Percentiles rank a stretch among this genome's conserved stretches.
Evolutionary conservation across 2,113 vertebrate genomes (phyloP).

Genomic region (Proterorhinus semilunaris): DNA sequence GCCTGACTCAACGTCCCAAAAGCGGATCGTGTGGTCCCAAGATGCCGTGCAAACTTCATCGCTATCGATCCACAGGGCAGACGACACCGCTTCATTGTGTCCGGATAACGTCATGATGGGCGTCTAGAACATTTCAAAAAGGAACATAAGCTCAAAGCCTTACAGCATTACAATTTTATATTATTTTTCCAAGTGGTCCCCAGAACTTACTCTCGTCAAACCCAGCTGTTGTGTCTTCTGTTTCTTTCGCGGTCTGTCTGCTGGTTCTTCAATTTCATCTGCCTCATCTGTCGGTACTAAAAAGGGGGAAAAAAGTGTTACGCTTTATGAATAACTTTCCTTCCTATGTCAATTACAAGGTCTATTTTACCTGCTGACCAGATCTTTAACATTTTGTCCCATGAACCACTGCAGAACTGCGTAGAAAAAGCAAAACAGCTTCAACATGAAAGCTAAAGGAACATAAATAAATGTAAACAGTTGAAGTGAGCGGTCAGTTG

Average conservation of each 20-base stretch:
- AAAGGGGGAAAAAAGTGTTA: neutral
- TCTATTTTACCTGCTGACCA: constrained; percentile 90
- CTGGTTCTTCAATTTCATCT: constrained; percentile 84
- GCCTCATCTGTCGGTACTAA: constrained; percentile 92
- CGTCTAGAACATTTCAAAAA: constrained; percentile 71
- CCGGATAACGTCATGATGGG: constrained; percentile 93
- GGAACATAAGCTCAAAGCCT: neutral
- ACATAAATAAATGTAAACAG: neutral
- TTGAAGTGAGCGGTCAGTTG: neutral
- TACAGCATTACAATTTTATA: too few species aligned
- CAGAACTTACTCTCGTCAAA: constrained; percentile 83
- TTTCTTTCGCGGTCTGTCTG: constrained; percentile 90
- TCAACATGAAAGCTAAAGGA: neutral
- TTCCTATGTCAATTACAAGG: neutral
- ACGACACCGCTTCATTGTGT: constrained; percentile 91
- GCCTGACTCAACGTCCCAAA: constrained; percentile 92
- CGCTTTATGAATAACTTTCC: neutral
- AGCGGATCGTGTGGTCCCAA: constrained; percentile 93
- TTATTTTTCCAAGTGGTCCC: too few species aligned
- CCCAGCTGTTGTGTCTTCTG: constrained; percentile 95
- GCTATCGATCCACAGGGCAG: constrained; percentile 88
- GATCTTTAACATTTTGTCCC: constrained; percentile 99
- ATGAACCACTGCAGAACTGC: constrained; percentile 98
- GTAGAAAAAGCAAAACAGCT: neutral
- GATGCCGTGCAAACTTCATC: constrained; percentile 95